Base-by-base conservation (phyloP, 2,797 vertebrate genomes). In the Galago senegalensis region DNA sequence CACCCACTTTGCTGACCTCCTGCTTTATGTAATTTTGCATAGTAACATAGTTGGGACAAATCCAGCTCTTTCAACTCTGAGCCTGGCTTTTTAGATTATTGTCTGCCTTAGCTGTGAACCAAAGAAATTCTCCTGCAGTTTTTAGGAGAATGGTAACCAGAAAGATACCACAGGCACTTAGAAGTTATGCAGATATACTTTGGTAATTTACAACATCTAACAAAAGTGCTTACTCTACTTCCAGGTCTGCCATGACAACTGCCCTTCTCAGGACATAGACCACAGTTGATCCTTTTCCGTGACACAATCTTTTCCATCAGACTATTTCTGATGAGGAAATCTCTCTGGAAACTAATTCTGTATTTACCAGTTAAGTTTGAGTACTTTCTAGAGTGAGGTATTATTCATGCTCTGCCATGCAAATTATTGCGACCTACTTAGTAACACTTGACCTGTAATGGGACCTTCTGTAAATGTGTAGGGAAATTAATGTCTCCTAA, bases 321-420 rank as follows among this genome's bases (percentile, higher is more conserved):
- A 49, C 49, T 49, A 49, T 49, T 49, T 49, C 49, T n/a, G 31
- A 17, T 67, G 27, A 87, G n/a, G n/a, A 82, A 58, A 37, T 49
- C 11, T 88, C 21, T 73, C 34, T 81, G 84, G 40, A 31, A 81
- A 11, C 40, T 94, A n/a, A 18, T 58, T 88, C 63, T 91, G 21
- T 49, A 29, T 89, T 96, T 89, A 31, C 84, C 56, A 58, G 77
- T n/a, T 63, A 70, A 85, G 3, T 81, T 67, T 87, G 29, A 77
- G 18, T 75, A 40, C 11, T 92, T 96, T 86, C 61, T 95, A 76
- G 31, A 81, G n/a, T 53, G 40, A 89, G 58, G 3, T 65, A 87
- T 85, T 65, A 87, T 85, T 91, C 21, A 27, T 10, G 17, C 31
- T 80, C 49, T 93, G 21, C 65, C 73, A 37, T 87, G 31, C 4